Evolutionary conservation across 2,113 vertebrate genomes (phyloP).

Genomic region (Cottus gobio): DNA sequence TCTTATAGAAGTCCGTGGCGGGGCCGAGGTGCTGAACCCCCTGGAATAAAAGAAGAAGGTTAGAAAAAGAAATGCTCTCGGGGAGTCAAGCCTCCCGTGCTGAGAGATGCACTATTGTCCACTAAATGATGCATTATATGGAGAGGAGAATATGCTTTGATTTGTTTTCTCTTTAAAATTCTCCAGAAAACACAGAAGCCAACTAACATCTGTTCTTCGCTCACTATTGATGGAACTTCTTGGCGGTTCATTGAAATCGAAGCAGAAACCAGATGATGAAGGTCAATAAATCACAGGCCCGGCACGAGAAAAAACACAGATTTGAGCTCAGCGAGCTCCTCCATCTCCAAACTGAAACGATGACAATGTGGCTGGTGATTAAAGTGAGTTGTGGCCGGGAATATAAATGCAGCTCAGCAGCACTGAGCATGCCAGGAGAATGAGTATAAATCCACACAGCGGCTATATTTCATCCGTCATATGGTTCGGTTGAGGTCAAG

Average conservation of each 20-base stretch:
- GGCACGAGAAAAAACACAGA: neutral
- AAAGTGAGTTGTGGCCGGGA: conserved; percentile 12
- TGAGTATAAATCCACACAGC: neutral
- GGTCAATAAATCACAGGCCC: conserved; percentile 41
- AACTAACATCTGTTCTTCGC: conserved; percentile 30
- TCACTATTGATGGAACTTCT: neutral
- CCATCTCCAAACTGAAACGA: neutral
- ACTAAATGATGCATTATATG: neutral
- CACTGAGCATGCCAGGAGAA: neutral
- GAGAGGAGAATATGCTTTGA: neutral
- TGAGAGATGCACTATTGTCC: neutral
- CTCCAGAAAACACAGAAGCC: conserved; percentile 1
- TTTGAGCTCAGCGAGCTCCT: neutral
- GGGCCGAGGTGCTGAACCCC: conserved; percentile 95
- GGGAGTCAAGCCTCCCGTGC: neutral
- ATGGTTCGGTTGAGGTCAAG: conserved; percentile 16
- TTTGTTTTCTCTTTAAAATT: neutral
- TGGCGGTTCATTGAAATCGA: conserved; percentile 1
- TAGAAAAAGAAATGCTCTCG: neutral
- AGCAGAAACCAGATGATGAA: conserved; percentile 26
- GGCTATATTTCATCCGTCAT: conserved; percentile 1
- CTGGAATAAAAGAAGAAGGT: conserved; percentile 72
- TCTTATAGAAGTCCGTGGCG: conserved; percentile 99
- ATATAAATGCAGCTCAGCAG: neutral
- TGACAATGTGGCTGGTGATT: neutral